phyloP scores from a whole-genome alignment of 1,140 invertebrate genomes.

The Nautilus pompilius region DNA sequence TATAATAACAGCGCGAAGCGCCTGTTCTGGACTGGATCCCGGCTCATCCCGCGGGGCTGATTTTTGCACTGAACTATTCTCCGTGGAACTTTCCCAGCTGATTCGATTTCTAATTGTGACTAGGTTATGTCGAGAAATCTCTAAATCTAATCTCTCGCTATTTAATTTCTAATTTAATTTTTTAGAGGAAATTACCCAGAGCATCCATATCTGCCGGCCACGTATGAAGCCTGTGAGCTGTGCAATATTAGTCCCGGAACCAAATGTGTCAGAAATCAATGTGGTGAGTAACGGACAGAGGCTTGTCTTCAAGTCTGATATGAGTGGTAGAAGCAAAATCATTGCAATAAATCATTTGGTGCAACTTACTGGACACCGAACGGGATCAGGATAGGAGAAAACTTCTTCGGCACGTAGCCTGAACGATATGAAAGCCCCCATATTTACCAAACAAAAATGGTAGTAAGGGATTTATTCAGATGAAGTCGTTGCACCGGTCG shows the following conservation, averaged over 20 bases:
- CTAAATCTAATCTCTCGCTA: not conserved
- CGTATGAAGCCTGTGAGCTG: not conserved
- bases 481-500: too few species aligned
- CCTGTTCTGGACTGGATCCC: too few species aligned
- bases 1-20: not conserved
- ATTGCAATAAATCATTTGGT: too few species aligned
- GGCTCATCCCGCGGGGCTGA: too few species aligned
- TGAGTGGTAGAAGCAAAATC: too few species aligned
- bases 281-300: not conserved
- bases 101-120: not conserved
- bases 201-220: not conserved
- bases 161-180: not conserved
- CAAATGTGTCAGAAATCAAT: not conserved
- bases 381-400: too few species aligned
- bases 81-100: not conserved
- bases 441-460: too few species aligned
- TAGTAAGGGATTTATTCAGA: too few species aligned
- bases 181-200: not conserved
- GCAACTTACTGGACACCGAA: too few species aligned
- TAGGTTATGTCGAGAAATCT: not conserved
- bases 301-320: too few species aligned
- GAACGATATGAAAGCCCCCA: too few species aligned
- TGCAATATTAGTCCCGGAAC: conserved; percentile 1
- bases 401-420: too few species aligned
- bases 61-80: not conserved